phyloP scores from a whole-genome alignment of 2,113 vertebrate species.

The Colius striatus region DNA sequence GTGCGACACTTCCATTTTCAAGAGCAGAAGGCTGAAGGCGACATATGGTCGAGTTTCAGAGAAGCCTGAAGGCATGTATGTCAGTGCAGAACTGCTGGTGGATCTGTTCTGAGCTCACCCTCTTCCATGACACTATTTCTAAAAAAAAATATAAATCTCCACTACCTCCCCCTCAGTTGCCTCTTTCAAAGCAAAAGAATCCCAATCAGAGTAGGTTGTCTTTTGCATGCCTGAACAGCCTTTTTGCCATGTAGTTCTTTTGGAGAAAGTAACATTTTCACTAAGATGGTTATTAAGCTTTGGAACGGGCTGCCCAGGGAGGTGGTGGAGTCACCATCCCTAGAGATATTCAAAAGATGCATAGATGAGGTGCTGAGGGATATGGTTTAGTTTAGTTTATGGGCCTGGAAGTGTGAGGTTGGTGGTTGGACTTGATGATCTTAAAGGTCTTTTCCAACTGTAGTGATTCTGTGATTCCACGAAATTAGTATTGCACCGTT shows the following conservation, averaged over 20 bases:
- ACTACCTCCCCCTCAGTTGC: not conserved
- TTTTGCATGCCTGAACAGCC: not conserved
- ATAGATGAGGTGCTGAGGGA: too few relatives aligned
- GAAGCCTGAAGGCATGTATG: not conserved
- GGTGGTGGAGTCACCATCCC: too few relatives aligned
- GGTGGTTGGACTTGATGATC: too few relatives aligned
- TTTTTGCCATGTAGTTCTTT: not conserved
- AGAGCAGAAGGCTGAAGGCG: not conserved
- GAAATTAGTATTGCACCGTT: not conserved
- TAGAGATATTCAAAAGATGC: too few relatives aligned
- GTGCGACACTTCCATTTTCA: not conserved
- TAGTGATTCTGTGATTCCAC: too few relatives aligned
- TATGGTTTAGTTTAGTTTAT: too few relatives aligned
- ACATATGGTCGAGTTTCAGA: not conserved
- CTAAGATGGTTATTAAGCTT: too few relatives aligned
- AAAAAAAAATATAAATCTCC: not conserved
- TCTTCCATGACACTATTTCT: fast-evolving
- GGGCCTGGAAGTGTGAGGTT: too few relatives aligned
- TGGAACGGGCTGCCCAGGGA: too few relatives aligned
- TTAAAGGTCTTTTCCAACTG: too few relatives aligned
- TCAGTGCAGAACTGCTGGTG: not conserved
- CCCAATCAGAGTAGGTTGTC: not conserved
- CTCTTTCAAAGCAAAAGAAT: not conserved
- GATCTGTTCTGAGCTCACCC: not conserved
- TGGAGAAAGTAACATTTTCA: not conserved